Base-by-base conservation (phyloP, 2,888 invertebrate species). In the Drosophila sordidapex region DNA sequence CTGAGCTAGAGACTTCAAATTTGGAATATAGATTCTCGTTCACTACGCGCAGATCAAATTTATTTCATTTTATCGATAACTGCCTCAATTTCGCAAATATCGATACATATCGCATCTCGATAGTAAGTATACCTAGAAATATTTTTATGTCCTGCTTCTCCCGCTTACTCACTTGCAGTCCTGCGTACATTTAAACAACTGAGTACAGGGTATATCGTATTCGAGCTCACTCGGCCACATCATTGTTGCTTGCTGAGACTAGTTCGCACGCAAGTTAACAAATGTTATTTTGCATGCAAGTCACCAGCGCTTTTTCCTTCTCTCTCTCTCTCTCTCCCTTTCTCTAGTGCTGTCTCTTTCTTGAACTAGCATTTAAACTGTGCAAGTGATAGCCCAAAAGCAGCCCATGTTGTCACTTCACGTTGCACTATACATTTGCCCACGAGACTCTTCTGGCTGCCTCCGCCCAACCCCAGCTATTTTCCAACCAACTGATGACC, bases 281-380 rank as follows among this genome's bases (percentile, higher is more conserved):
- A 46, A 25, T 46, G 15, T 15, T 46, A 46, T 46, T 46, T 46
- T 46, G 25, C 25, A 46, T 46, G 25, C 25, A 46, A 46, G 46
- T 15, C 46, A 27, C 4, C 25, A 46, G 25, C 18, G 6, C 25
- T 36, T 35, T 54, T 18, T 25, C 53, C 18, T 21, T 18, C 15
- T 25, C 10, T 21, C 10, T 33, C 4, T 4, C 21, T 25, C 10
- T n/a, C 13, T 25, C 10, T 53, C 1, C 1, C 18, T 54, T 2
- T 33, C 33, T 33, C 5, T 33, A 2, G 4, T 33, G 33, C 15
- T 57, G 1, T 43, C 31, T 31, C 15, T 27, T 11, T 56, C 27
- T 38, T 54, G 6, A 43, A 57, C 31, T 57, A 27, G 15, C 43
- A 43, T 31, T 57, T 43, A 57, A 21, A 43, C 21, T 31, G 57